These are phyloP conservation scores for Lemur catta DNA, from an alignment of 2,797 vertebrate species.

Conservation along the genomic window DNA sequence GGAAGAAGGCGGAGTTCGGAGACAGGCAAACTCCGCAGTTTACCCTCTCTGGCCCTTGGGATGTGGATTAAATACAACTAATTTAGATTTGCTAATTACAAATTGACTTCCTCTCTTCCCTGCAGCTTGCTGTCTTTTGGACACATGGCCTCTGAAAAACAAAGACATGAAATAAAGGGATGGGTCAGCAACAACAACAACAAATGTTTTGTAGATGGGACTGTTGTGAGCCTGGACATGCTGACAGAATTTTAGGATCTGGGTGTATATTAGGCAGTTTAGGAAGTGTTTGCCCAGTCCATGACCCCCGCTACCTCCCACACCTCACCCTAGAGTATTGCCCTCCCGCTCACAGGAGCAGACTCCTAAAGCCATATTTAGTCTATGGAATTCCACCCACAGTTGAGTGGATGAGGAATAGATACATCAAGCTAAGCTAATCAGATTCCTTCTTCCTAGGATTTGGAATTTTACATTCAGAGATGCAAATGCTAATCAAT, in stretches of 20 bases:
- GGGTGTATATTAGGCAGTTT: not conserved
- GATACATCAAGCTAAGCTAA: not conserved
- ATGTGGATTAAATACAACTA: not conserved
- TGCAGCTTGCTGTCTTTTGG: not conserved
- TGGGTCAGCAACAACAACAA: not conserved
- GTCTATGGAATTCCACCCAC: not conserved
- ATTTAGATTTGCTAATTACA: not conserved
- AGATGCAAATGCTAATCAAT: not conserved
- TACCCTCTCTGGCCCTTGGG: not conserved
- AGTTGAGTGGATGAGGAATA: not conserved
- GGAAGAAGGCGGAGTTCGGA: not conserved
- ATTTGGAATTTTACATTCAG: not conserved
- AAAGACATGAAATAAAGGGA: not conserved
- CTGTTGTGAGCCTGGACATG: not conserved
- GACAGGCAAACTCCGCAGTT: not conserved
- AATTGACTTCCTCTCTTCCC: not conserved
- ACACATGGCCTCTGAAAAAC: not conserved
- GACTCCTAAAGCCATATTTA: not conserved
- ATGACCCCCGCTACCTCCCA: not conserved
- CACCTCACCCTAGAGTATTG: not conserved
- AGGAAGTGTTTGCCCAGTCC: not conserved
- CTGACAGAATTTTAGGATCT: not conserved
- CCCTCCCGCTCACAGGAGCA: not conserved
- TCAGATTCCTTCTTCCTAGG: not conserved
- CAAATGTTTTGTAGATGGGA: not conserved